phyloP scores from a whole-genome alignment of 1,140 invertebrate species.

The Melipona quadrifasciata region DNA sequence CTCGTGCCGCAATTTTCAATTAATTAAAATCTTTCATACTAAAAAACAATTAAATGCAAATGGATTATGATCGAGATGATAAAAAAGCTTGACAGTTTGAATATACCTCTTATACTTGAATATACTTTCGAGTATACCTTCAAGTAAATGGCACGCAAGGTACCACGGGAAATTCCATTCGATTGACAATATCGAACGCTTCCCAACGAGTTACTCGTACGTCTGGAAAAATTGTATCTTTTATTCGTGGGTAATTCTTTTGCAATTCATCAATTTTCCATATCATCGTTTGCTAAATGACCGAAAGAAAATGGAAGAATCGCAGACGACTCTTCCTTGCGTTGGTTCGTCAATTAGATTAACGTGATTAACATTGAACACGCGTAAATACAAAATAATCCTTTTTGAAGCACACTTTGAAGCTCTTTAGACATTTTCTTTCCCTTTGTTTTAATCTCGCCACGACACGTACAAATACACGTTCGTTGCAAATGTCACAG shows the following conservation, averaged over 20 bases:
- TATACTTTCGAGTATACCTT: too few relatives aligned
- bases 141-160: too few relatives aligned
- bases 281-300: neutral
- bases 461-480: constrained; percentile 3
- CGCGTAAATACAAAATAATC: neutral
- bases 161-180: neutral
- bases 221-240: neutral
- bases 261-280: neutral
- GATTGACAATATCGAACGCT: neutral
- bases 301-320: neutral
- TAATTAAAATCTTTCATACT: too few relatives aligned
- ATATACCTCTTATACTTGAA: too few relatives aligned
- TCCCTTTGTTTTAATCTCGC: too few relatives aligned
- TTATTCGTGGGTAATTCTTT: neutral
- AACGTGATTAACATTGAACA: neutral
- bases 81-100: neutral
- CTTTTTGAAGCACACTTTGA: neutral
- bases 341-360: neutral
- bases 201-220: neutral
- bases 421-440: too few relatives aligned
- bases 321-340: neutral
- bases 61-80: neutral
- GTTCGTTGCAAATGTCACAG: constrained; percentile 48
- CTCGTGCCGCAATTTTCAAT: too few relatives aligned
- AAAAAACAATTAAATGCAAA: neutral